These are phyloP conservation scores for Scelioninae gen. 2 DNA, from an alignment of 2,888 invertebrate species.

Conservation along the genomic window DNA sequence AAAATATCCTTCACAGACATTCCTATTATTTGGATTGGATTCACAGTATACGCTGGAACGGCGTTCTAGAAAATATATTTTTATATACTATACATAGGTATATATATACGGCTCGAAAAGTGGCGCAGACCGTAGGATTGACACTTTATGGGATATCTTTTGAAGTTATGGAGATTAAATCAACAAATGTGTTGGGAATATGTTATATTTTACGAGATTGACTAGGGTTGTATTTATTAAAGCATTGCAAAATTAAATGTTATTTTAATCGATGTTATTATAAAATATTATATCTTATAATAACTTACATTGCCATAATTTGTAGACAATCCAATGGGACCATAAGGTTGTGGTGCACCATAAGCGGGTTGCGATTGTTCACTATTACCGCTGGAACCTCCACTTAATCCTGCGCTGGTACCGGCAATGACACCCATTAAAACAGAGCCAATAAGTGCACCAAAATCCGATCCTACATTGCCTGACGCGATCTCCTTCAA, in stretches of 20 bases:
- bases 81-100: no score
- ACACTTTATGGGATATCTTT: no score
- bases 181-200: no score
- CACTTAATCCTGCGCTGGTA: slow-evolving; percentile 70
- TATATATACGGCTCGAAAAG: no score
- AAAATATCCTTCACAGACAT: slow-evolving; percentile 69
- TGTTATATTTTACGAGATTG: no score
- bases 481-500: slow-evolving; percentile 64
- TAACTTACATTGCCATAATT: slow-evolving; percentile 40
- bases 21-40: slow-evolving; percentile 65
- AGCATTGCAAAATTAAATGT: no score
- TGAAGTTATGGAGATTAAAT: no score
- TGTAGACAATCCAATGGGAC: slow-evolving; percentile 55
- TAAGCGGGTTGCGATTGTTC: slow-evolving; percentile 28
- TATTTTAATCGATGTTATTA: slow-evolving; percentile 3
- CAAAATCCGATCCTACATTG: slow-evolving; percentile 65
- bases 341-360: slow-evolving; percentile 30
- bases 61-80: slow-evolving; percentile 23
- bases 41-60: slow-evolving; percentile 65
- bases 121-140: no score
- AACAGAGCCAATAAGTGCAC: slow-evolving; percentile 67
- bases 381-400: slow-evolving; percentile 54
- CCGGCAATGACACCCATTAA: slow-evolving; percentile 71
- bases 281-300: slow-evolving; percentile 20
- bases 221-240: no score